Conservation (phyloP, 2,797 vertebrate species). For the Periparus ater region DNA sequence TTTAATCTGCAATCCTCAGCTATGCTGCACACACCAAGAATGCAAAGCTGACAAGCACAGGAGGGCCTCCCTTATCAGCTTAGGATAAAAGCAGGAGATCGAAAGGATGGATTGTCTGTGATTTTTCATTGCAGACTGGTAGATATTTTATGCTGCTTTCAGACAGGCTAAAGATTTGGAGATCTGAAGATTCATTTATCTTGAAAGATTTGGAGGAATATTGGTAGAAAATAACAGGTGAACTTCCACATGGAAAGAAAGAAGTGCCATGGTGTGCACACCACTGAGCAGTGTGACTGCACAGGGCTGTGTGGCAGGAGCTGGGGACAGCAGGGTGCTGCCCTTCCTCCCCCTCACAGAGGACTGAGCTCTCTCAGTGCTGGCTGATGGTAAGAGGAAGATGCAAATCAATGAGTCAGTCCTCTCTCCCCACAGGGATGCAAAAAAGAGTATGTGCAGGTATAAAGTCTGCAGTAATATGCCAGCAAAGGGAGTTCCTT, state of each 20-base stretch:
- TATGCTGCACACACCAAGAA: constrained; percentile 47
- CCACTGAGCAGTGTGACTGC: rapidly evolving
- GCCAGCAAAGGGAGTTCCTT: not conserved
- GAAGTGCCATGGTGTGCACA: not conserved
- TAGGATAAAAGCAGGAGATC: constrained; percentile 39
- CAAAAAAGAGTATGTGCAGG: not conserved
- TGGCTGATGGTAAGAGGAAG: not conserved
- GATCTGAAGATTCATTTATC: constrained; percentile 1
- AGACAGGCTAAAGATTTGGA: constrained; percentile 9
- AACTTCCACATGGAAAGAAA: not conserved
- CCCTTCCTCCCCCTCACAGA: not conserved
- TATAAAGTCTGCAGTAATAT: not conserved
- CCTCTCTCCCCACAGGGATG: not conserved
- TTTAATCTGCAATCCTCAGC: constrained; percentile 51
- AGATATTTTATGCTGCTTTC: not conserved
- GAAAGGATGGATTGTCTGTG: constrained; percentile 47
- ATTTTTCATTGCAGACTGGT: constrained; percentile 33
- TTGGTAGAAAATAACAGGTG: not conserved
- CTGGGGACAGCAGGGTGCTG: not conserved
- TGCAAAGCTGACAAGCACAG: constrained; percentile 48
- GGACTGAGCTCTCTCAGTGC: not conserved
- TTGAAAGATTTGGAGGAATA: not conserved
- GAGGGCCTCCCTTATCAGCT: constrained; percentile 55
- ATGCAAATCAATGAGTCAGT: not conserved
- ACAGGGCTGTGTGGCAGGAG: not conserved